A percentile compares a stretch with the other conserved stretches of the same genome.
These are phyloP conservation scores for Brachionus asplanchnoidis DNA, from an alignment of 1,140 invertebrate genomes.

Conservation along the genomic window DNA sequence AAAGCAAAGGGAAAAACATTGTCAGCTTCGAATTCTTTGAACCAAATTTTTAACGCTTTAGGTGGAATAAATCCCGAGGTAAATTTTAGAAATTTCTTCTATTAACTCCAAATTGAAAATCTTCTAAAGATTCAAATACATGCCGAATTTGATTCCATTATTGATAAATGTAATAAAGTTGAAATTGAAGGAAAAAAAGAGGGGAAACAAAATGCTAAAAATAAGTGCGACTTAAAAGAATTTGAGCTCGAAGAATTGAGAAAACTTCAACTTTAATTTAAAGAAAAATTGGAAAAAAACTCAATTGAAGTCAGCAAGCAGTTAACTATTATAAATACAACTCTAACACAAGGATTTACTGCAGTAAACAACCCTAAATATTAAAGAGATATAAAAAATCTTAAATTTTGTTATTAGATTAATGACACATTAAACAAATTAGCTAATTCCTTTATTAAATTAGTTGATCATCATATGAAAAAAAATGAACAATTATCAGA, in stretches of 20 bases:
- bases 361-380: neutral
- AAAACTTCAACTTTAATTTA: neutral
- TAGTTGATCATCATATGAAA: neutral
- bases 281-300: neutral
- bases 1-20: conserved; percentile 8
- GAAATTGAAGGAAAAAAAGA: neutral
- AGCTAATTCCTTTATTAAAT: neutral
- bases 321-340: neutral
- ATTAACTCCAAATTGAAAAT: neutral
- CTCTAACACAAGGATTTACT: neutral
- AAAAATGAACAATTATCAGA: neutral
- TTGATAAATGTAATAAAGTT: neutral
- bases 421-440: neutral
- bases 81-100: neutral
- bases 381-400: neutral
- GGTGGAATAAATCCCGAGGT: neutral
- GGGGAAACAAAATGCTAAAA: conserved; percentile 1
- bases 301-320: neutral
- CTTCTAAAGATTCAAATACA: neutral
- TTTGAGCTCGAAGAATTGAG: neutral
- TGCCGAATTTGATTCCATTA: neutral
- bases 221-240: neutral
- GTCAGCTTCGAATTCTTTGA: neutral
- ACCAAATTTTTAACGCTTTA: conserved; percentile 14
- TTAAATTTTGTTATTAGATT: neutral